Evolutionary conservation across 2,888 invertebrate species (phyloP).

Genomic region (Craniophora ligustri): DNA sequence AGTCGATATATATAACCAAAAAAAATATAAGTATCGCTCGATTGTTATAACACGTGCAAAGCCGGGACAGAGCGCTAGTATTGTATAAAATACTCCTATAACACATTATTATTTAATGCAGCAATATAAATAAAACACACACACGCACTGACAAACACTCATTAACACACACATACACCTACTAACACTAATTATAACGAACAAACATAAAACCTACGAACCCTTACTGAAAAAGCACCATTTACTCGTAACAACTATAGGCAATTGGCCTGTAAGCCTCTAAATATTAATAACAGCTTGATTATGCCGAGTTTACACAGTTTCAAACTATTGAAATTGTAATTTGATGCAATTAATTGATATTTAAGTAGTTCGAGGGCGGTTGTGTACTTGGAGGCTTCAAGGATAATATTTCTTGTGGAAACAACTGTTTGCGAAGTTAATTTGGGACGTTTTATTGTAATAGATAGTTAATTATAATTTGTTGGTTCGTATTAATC

Average conservation of each 20-base stretch:
- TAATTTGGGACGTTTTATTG: no score
- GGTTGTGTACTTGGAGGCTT: conserved; percentile 12
- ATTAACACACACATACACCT: neutral
- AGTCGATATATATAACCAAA: no score
- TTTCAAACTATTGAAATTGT: conserved; percentile 44
- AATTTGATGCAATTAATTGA: conserved; percentile 42
- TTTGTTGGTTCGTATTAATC: no score
- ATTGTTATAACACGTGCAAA: no score
- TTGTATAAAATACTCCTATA: no score
- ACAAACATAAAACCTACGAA: neutral
- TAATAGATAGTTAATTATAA: no score
- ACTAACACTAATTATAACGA: neutral
- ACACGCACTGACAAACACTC: neutral
- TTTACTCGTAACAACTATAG: conserved; percentile 27
- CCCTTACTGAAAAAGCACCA: conserved; percentile 24
- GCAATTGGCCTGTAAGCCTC: conserved; percentile 36
- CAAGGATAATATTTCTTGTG: conserved; percentile 10
- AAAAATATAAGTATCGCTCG: no score
- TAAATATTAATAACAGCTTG: conserved; percentile 52
- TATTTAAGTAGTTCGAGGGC: conserved; percentile 16
- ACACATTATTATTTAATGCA: no score
- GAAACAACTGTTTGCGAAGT: neutral
- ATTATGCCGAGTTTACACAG: conserved; percentile 41
- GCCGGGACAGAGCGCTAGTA: no score
- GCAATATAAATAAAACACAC: conserved; percentile 14